Evolutionary conservation across 2,113 vertebrate genomes (phyloP), one percentile per base, ranked within the genome.

Genomic region (Malaclemys terrapin): DNA sequence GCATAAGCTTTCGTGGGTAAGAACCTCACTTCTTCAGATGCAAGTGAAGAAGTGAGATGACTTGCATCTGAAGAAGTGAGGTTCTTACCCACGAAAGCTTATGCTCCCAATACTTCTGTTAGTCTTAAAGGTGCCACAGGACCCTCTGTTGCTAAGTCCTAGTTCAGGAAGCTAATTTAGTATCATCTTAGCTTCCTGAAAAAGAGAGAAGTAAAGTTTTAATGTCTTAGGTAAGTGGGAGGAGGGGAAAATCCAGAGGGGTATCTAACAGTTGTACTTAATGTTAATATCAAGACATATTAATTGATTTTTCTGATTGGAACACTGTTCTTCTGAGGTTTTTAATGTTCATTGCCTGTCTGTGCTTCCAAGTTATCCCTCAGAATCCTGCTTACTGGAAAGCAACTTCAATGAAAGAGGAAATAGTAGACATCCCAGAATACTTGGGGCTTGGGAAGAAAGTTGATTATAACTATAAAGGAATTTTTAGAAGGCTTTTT

Each of bases 141-240:
- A 42, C 42, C 42, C 42, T 42, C 42, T 42, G 42, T 42, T 42
- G 5, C 11, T 24, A 78, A 78, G 24, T 45, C 25, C 3, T 78
- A 16, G 42, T 4, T 78, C 25, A 29, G 42, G 5, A 72, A 38
- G 65, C 80, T 75, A 90, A 84, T 29, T 8, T 12, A 57, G 17
- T 10, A 5, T 10, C 87, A 76, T 20, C 2, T 0, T 42, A 42
- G 42, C 4, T 42, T 42, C 42, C 42, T 42, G 42, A 42, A 42
- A 42, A 42, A 42, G 42, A 42, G 42, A 42, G 42, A 42, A 42
- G 42, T 42, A 42, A 42, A 42, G 4, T 89, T 75, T 85, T 88
- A 29, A 56, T 0, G 0, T 87, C 12, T 75, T 25, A 47, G 42
- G 4, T 27, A 27, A 10, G 11, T 25, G 22, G 17, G 10, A 45